Evolutionary conservation across 2,113 vertebrate species (phyloP).

Genomic region (Rattus norvegicus): DNA sequence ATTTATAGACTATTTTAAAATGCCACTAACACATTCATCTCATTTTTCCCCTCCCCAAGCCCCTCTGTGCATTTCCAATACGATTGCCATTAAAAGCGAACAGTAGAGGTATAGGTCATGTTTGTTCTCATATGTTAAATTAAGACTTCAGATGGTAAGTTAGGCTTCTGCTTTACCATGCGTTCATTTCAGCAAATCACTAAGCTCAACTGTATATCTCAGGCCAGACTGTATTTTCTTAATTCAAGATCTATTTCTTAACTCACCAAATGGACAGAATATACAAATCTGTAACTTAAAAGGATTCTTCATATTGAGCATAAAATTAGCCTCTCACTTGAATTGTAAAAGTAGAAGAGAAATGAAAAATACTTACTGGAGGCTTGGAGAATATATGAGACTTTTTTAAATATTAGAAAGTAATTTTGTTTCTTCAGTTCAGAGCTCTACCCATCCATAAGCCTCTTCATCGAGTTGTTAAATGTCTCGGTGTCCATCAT

Average conservation of each 20-base stretch:
- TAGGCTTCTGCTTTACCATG: not conserved
- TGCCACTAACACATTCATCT: not conserved
- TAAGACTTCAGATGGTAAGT: not conserved
- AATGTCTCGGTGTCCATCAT: too few relatives aligned
- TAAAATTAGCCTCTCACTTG: slow-evolving; percentile 17
- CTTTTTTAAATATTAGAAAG: too few relatives aligned
- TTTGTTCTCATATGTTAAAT: not conserved
- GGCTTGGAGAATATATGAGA: not conserved
- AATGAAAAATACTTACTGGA: not conserved
- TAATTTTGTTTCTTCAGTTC: too few relatives aligned
- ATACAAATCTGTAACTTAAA: not conserved
- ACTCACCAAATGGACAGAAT: not conserved
- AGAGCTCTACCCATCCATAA: too few relatives aligned
- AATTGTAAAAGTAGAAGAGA: slow-evolving; percentile 42
- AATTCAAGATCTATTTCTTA: not conserved
- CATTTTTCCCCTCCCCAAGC: not conserved
- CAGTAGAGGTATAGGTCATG: not conserved
- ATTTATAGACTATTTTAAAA: slow-evolving; percentile 48
- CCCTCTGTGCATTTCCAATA: not conserved
- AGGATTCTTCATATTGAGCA: not conserved
- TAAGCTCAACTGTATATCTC: not conserved
- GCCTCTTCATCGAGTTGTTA: too few relatives aligned
- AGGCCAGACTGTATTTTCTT: slow-evolving; percentile 1
- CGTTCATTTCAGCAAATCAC: slow-evolving; percentile 1
- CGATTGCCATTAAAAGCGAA: not conserved